Base-by-base conservation (phyloP, 2,888 invertebrate species). In the Himalopsyche japonica region DNA sequence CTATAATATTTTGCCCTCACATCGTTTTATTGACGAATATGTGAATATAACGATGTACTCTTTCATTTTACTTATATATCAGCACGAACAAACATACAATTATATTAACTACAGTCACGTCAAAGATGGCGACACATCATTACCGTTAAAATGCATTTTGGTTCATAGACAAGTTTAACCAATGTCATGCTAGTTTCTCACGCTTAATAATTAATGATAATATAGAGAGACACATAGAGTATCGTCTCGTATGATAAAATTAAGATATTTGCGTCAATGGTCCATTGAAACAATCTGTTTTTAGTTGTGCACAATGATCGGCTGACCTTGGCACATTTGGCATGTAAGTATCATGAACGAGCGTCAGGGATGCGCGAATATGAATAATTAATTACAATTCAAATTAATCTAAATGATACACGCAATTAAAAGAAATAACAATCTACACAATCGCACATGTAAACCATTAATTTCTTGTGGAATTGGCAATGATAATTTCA, bases 251-350 rank as follows among this genome's bases (percentile, higher is more conserved):
- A 70, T 10, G 20, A 57, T 70, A 70, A 30, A 12, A 70, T 70
- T 0, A 70, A 30, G 70, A 70, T 27, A 30, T 27, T 70, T 70
- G 30, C 70, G 70, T 70, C 70, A 70, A 70, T 70, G 70, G 70
- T 70, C 70, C 70, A 70, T 70, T 70, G 70, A 70, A 70, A 70
- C 27, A 27, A 70, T 70, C 70, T 70, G 34, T 70, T 83, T 79
- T 82, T 43, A 37, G 37, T 70, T 83, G 64, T 83, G 20, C 48
- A 80, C 47, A 32, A 20, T 43, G 37, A 78, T 27, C 32, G 57
- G 32, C 34, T 80, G 83, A 76, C 83, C 83, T 83, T 83, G 83
- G 80, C 83, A 83, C 80, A 83, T 80, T 83, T 80, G 76, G 80
- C 83, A 70, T 27, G 43, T 27, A 30, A 70, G 70, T 70, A 70